Evolutionary conservation across 2,888 invertebrate species (phyloP), one percentile per base, ranked within the genome.

Genomic region (Pyrrhia umbra): DNA sequence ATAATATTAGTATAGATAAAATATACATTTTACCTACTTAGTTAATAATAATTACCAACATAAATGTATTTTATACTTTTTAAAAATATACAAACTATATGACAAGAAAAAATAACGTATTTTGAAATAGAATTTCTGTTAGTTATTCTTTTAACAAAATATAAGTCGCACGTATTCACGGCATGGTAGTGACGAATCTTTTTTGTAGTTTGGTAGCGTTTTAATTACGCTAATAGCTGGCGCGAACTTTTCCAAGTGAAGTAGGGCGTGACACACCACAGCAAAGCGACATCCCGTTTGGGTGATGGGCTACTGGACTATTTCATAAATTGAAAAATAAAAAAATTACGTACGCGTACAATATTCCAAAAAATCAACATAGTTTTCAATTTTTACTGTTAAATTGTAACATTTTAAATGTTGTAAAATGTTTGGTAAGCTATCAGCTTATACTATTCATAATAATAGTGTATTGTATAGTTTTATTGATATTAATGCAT

Each of bases 181-280:
- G 65, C 73, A 75, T 77, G 69, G 82, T 83, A 85, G 85, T 84
- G 81, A 88, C 83, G 85, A 88, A 89, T 92, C 87, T 88, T 90
- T n/a, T 88, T 89, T 88, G 84, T 88, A 91, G 87, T 89, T 90
- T 87, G 81, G 87, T 85, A 85, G 90, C 86, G 91, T 92, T 94
- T 94, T 94, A 94, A 94, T 94, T 93, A 92, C 89, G 92, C 92
- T 94, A 94, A 94, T 93, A 94, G 94, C 92, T 76, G 69, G 85
- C 84, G 88, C 88, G 85, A 90, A 89, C 87, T 90, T 89, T 86
- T 86, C 79, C 84, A 80, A 83, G 91, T 83, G 87, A 93, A 94
- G 88, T 94, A 90, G 93, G 92, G 88, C 94, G 89, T 88, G 86
- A 89, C 84, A 85, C 82, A 85, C 85, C 85, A 84, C 86, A 85